phyloP scores from a whole-genome alignment of 1,140 invertebrate species.

The Cryptotermes secundus region DNA sequence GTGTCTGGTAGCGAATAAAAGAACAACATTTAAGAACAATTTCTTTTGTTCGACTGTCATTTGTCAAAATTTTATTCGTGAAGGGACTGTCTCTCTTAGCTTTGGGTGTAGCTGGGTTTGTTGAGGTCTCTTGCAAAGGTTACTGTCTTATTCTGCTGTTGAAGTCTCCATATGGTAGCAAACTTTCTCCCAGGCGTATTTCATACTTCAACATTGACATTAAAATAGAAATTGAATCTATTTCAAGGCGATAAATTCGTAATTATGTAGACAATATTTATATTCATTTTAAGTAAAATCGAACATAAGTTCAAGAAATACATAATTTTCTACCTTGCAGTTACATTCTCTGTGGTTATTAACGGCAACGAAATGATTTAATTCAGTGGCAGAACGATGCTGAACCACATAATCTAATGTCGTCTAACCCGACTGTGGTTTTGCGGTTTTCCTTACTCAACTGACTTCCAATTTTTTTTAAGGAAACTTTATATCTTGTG shows the following conservation, averaged over 20 bases:
- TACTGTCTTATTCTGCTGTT: neutral
- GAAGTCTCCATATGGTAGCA: neutral
- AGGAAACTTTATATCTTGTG: too few species aligned
- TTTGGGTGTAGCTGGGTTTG: neutral
- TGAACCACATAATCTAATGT: too few species aligned
- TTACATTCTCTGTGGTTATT: neutral
- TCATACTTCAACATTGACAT: neutral
- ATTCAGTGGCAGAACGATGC: too few species aligned
- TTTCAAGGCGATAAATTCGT: neutral
- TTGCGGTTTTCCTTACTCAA: too few species aligned
- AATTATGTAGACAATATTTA: neutral
- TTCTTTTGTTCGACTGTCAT: neutral
- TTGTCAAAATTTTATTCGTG: constrained; percentile 4
- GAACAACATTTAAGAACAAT: neutral
- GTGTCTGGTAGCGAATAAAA: neutral
- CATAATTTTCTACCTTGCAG: neutral
- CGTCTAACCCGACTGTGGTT: too few species aligned
- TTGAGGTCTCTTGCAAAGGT: neutral
- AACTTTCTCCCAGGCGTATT: neutral
- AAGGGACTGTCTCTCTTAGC: neutral
- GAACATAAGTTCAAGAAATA: neutral
- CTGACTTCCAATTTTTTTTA: too few species aligned
- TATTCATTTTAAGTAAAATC: neutral
- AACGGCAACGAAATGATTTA: too few species aligned
- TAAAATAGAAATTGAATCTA: neutral